These are phyloP conservation scores for Corvus hawaiiensis DNA, from an alignment of 2,113 vertebrate genomes.

Conservation along the genomic window DNA sequence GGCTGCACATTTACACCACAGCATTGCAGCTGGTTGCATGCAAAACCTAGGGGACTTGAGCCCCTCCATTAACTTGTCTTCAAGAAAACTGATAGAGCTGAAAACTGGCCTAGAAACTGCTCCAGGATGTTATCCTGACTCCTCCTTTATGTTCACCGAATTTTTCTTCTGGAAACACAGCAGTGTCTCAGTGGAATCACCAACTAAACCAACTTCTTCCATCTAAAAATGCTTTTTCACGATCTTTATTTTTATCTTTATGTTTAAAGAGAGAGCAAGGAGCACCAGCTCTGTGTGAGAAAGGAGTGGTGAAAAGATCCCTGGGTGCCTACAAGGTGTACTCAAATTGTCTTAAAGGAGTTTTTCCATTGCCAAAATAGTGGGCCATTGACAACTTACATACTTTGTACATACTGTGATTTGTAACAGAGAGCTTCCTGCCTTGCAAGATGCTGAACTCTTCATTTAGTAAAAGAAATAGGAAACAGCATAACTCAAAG, in stretches of 20 bases:
- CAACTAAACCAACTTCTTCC: background rate
- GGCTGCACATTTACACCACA: background rate
- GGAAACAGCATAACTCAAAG: background rate
- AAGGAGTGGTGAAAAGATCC: background rate
- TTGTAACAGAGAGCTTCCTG: background rate
- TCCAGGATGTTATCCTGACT: background rate
- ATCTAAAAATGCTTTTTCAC: background rate
- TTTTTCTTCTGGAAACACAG: background rate
- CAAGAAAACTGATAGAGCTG: background rate
- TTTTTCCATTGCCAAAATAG: background rate
- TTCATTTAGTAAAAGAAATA: background rate
- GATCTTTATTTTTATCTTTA: background rate
- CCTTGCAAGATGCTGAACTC: background rate
- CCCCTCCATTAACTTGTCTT: background rate
- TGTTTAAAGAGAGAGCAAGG: background rate
- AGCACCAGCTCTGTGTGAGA: background rate
- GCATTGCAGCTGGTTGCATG: background rate
- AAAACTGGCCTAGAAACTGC: background rate
- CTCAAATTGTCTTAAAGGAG: background rate
- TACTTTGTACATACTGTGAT: background rate
- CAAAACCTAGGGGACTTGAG: background rate
- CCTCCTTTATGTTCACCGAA: background rate
- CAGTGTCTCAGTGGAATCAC: background rate
- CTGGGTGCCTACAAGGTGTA: background rate
- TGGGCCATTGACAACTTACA: background rate